Percentiles rank a stretch among this genome's conserved stretches.
Conservation (phyloP, 2,797 vertebrate species). For the Hoplostethus mediterraneus region DNA sequence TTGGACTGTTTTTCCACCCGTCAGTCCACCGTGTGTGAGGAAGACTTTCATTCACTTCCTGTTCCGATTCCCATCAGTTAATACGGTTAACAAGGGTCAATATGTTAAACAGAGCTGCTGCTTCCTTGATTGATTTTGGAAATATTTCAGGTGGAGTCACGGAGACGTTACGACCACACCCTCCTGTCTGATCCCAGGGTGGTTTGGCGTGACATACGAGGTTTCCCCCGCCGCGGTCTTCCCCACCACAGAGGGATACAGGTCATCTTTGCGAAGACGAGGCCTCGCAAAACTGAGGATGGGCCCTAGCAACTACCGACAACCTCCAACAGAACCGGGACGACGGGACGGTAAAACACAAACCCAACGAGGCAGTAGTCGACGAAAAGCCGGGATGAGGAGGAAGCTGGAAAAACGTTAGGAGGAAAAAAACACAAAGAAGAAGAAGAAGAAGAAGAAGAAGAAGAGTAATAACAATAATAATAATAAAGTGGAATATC, state of each 20-base stretch:
- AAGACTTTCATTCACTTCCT: not conserved
- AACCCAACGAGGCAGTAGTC: slow-evolving; percentile 58
- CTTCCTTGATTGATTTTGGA: no score
- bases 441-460: not conserved
- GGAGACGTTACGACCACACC: no score
- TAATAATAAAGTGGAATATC: slow-evolving; percentile 70
- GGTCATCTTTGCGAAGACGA: slow-evolving; percentile 90
- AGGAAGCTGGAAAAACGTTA: slow-evolving; percentile 39
- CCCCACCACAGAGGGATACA: slow-evolving; percentile 87
- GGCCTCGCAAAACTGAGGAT: slow-evolving; percentile 94
- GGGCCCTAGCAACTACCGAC: slow-evolving; percentile 87
- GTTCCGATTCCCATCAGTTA: no score
- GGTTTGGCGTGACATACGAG: slow-evolving; percentile 23
- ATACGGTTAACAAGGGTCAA: no score
- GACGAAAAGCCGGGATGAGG: slow-evolving; percentile 39
- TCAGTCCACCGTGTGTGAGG: not conserved
- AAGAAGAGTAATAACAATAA: slow-evolving; percentile 31
- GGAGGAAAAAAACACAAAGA: slow-evolving; percentile 55
- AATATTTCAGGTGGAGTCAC: no score
- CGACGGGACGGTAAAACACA: slow-evolving; percentile 50
- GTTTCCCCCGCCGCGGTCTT: slow-evolving; percentile 76
- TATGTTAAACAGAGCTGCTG: no score
- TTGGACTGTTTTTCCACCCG: not conserved
- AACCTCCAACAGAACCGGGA: slow-evolving; percentile 74
- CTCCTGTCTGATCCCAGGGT: not conserved